Evolutionary conservation across 2,113 vertebrate species (phyloP).

Genomic region (Pangasianodon gigas): DNA sequence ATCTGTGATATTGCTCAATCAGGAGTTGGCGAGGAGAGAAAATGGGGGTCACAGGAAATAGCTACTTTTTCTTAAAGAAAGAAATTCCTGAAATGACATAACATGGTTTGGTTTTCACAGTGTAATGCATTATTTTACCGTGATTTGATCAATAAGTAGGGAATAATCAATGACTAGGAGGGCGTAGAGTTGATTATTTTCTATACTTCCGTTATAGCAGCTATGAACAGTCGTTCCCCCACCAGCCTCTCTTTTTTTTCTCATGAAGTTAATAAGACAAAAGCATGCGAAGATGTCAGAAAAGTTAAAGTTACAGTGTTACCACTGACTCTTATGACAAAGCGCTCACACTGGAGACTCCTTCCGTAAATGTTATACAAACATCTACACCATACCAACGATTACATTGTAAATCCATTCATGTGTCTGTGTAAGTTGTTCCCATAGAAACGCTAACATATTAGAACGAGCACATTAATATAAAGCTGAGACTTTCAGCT

Average conservation of each 20-base stretch:
- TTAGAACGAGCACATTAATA: no score
- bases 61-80: constrained; percentile 20
- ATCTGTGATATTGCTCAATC: constrained; percentile 49
- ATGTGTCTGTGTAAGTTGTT: neutral
- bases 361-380: neutral
- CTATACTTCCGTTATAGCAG: neutral
- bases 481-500: neutral
- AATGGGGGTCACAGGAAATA: constrained; percentile 41
- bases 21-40: constrained; percentile 35
- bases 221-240: neutral
- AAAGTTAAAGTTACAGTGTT: neutral
- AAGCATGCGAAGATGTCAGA: neutral
- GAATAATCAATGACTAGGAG: neutral
- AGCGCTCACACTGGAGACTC: neutral
- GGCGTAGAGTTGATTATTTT: neutral
- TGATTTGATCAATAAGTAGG: neutral
- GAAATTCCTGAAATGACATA: neutral
- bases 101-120: neutral
- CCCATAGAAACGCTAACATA: neutral
- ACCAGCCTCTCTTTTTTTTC: no score
- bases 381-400: neutral
- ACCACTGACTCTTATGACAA: neutral
- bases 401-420: neutral
- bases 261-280: neutral
- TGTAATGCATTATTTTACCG: neutral